Evolutionary conservation across 2,113 vertebrate species (phyloP).

Genomic region (Lamprologus sp.): DNA sequence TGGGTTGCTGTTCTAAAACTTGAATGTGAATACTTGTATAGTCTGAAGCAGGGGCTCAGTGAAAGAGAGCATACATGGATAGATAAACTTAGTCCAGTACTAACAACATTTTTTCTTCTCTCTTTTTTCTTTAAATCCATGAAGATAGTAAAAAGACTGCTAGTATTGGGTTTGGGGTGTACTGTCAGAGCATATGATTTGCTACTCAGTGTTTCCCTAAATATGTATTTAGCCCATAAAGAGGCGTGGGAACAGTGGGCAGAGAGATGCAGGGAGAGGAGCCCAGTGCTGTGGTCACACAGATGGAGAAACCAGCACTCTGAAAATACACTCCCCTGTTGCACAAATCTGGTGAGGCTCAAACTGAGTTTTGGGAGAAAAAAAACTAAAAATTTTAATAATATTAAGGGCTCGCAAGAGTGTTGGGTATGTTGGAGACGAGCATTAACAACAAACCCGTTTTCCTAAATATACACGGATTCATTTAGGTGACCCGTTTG

Average conservation of each 20-base stretch:
- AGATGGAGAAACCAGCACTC: slow-evolving; percentile 67
- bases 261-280: slow-evolving; percentile 38
- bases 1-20: background rate
- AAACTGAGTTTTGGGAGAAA: slow-evolving; percentile 29
- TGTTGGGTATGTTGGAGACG: background rate
- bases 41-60: background rate
- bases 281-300: slow-evolving; percentile 59
- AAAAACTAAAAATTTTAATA: slow-evolving; percentile 9
- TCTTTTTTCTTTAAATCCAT: background rate
- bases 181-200: slow-evolving; percentile 41
- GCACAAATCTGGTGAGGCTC: slow-evolving; percentile 53
- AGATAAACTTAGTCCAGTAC: background rate
- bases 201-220: slow-evolving; percentile 54
- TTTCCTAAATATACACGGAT: background rate
- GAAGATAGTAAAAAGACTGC: slow-evolving; percentile 1
- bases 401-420: background rate
- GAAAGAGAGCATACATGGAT: background rate
- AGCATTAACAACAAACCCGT: background rate
- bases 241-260: slow-evolving; percentile 61
- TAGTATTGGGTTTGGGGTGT: slow-evolving; percentile 29
- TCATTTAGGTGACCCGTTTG: background rate
- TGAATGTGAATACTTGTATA: background rate
- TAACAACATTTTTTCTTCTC: background rate
- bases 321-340: slow-evolving; percentile 55
- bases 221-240: slow-evolving; percentile 63